These are phyloP conservation scores for Diachasmimorpha longicaudata DNA, from an alignment of 1,140 invertebrate species.

Conservation along the genomic window DNA sequence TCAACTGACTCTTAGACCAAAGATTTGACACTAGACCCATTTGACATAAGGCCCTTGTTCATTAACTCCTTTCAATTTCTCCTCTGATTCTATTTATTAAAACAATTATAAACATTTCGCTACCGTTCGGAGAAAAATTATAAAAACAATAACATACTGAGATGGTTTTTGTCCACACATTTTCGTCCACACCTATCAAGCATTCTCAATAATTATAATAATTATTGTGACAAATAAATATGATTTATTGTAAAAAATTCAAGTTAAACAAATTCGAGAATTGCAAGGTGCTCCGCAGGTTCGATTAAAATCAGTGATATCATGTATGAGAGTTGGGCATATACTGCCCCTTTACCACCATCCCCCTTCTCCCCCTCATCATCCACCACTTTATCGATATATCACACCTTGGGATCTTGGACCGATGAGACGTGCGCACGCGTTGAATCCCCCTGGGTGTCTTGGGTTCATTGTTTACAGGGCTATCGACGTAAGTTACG, in stretches of 20 bases:
- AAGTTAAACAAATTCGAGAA: not conserved
- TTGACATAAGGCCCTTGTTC: too few species aligned
- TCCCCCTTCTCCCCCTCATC: not conserved
- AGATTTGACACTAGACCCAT: too few species aligned
- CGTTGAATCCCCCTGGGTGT: conserved; percentile 7
- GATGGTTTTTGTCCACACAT: too few species aligned
- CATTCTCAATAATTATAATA: too few species aligned
- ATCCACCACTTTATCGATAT: not conserved
- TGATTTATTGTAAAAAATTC: not conserved
- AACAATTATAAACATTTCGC: too few species aligned
- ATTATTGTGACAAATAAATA: not conserved
- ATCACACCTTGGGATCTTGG: conserved; percentile 6
- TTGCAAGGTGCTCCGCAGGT: not conserved
- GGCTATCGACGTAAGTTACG: conserved; percentile 41
- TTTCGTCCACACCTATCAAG: too few species aligned
- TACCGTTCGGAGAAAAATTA: too few species aligned
- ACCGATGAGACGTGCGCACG: conserved; percentile 4
- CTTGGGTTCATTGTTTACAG: conserved; percentile 26
- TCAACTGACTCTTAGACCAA: too few species aligned
- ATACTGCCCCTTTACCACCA: not conserved
- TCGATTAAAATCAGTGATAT: conserved; percentile 4
- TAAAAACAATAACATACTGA: too few species aligned
- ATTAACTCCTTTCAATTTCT: too few species aligned
- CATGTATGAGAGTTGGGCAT: not conserved
- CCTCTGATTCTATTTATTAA: too few species aligned